Evolutionary conservation across 1,140 invertebrate species (phyloP).

Genomic region (Bombus ignitus): DNA sequence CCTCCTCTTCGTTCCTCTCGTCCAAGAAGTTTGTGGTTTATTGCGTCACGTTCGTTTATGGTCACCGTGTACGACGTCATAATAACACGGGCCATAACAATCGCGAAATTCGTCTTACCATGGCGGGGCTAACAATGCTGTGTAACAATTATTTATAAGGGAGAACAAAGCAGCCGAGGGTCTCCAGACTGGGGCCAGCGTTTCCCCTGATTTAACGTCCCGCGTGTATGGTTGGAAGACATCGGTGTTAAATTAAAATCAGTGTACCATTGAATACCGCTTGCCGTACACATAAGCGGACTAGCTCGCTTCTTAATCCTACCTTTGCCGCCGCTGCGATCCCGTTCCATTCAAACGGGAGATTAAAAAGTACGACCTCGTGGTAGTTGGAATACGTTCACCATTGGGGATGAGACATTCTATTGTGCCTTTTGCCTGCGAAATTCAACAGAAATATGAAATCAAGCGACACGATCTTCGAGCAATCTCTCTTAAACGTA

Average conservation of each 20-base stretch:
- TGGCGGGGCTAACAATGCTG: slow-evolving; percentile 40
- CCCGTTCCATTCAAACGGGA: slow-evolving; percentile 8
- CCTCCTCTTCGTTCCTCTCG: neutral
- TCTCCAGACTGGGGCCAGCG: neutral
- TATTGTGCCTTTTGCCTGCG: neutral
- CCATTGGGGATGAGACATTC: neutral
- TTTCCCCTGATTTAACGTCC: slow-evolving; percentile 35
- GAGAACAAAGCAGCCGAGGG: slow-evolving; percentile 23
- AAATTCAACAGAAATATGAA: neutral
- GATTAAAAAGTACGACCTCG: slow-evolving; percentile 18
- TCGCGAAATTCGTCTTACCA: slow-evolving; percentile 54
- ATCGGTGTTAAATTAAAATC: slow-evolving; percentile 51
- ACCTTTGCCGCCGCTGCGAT: neutral
- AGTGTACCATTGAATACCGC: slow-evolving; percentile 30
- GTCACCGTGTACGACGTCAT: slow-evolving; percentile 54
- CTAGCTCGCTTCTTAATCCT: slow-evolving; percentile 14
- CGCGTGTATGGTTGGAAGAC: neutral
- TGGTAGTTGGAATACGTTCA: neutral
- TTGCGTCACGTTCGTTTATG: slow-evolving; percentile 58
- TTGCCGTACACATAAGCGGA: neutral
- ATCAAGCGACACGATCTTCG: neutral
- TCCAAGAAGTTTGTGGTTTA: neutral
- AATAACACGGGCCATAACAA: slow-evolving; percentile 58
- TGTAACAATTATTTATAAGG: slow-evolving; percentile 56
- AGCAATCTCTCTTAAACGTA: neutral